Evolutionary conservation across 2,888 invertebrate species (phyloP), one percentile per base, ranked within the genome.

Genomic region (Pandemis heparana): DNA sequence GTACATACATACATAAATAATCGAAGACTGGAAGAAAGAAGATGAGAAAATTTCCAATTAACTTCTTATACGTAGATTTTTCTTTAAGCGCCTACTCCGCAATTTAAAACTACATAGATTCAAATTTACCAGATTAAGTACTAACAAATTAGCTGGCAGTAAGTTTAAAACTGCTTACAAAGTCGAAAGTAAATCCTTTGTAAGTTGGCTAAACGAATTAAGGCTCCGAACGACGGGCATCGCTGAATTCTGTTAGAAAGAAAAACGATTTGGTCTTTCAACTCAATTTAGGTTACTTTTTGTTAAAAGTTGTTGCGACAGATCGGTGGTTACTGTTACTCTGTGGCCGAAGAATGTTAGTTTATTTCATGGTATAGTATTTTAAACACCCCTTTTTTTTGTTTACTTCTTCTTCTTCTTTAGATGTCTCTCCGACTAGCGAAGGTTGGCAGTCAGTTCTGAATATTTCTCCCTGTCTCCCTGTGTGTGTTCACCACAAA

Each of bases 141-240:
- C 18, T 64, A 64, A 32, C 64, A 46, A 64, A 64, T 48, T 64
- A 38, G 48, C 32, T 38, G 32, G 6, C 23, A 32, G n/a, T 23
- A 38, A 32, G 48, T 14, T 48, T 64, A 48, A 64, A 48, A 48
- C 41, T 62, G 62, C 62, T 62, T 18, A 62, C 62, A 41, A 43
- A 62, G 62, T 18, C 12, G 12, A 43, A 43, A 43, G 18, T 8
- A 48, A 64, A 46, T 64, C 64, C 14, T 48, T 48, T 48, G 64
- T 48, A n/a, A 64, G 46, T 64, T 48, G 46, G 46, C 48, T 64
- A 64, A 48, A 32, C 46, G 64, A 32, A 48, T 64, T 64, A 64
- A n/a, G 38, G 32, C 41, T 5, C 38, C 38, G 43, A 61, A 41
- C 39, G 16, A 10, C 43, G 56, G 23, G 23, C 56, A 23, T 10